Evolutionary conservation across 2,113 vertebrate genomes (phyloP).

Genomic region (Lichenostomus cassidix): DNA sequence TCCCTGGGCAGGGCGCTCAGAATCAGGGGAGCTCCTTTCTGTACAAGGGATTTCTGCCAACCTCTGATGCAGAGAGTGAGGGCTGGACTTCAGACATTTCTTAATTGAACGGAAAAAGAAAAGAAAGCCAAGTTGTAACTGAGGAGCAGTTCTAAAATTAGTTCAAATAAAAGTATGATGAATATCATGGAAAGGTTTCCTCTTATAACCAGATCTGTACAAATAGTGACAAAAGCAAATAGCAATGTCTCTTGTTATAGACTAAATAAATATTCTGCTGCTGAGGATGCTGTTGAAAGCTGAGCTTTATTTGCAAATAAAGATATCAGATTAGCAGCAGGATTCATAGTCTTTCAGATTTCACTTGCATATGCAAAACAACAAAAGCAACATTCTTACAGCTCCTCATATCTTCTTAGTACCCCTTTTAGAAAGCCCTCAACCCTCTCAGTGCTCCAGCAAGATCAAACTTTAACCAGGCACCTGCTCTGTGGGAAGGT

Average conservation of each 20-base stretch:
- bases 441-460: background rate
- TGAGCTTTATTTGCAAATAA: background rate
- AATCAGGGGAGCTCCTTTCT: background rate
- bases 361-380: background rate
- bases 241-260: background rate
- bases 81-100: background rate
- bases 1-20: background rate
- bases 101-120: background rate
- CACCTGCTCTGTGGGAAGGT: background rate
- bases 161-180: background rate
- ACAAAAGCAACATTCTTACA: background rate
- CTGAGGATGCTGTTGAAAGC: background rate
- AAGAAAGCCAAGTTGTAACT: background rate
- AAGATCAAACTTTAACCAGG: background rate
- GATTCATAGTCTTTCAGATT: background rate
- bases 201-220: background rate
- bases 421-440: background rate
- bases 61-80: fast-evolving
- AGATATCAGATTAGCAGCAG: background rate
- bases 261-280: background rate
- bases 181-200: background rate
- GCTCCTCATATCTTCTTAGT: background rate
- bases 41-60: background rate
- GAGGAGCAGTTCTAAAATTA: background rate
- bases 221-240: background rate